These are phyloP conservation scores for Argopecten irradians DNA, from an alignment of 1,140 invertebrate species.

Conservation along the genomic window DNA sequence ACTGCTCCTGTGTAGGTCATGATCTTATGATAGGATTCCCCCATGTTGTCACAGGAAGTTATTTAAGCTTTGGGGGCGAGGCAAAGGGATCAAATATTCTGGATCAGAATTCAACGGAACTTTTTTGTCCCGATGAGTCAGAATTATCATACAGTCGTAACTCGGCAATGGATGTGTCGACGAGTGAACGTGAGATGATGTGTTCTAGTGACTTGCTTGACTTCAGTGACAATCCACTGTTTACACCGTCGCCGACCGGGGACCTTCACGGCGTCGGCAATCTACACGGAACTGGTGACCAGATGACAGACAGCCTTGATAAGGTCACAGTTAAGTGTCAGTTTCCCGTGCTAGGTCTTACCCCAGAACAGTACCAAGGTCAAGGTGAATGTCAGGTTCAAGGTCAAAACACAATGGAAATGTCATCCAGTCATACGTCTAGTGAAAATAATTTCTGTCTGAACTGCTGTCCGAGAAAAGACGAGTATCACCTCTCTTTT, in stretches of 20 bases:
- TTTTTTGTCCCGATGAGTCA: constrained; percentile 66
- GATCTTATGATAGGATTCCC: constrained; percentile 61
- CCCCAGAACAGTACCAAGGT: constrained; percentile 32
- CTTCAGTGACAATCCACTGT: constrained; percentile 70
- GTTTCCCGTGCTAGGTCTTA: neutral
- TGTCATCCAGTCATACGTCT: constrained; percentile 58
- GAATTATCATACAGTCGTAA: constrained; percentile 68
- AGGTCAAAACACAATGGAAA: constrained; percentile 45
- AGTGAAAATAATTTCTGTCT: constrained; percentile 62
- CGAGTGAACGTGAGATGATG: constrained; percentile 73
- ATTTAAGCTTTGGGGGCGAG: constrained; percentile 62
- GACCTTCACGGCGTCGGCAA: constrained; percentile 43
- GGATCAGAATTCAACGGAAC: constrained; percentile 28
- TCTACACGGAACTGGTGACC: constrained; percentile 35
- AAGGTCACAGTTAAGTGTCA: constrained; percentile 40
- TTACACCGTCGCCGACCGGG: constrained; percentile 66
- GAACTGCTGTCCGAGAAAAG: constrained; percentile 68
- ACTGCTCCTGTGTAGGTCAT: constrained; percentile 32
- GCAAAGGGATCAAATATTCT: constrained; percentile 51
- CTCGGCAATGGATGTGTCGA: constrained; percentile 70
- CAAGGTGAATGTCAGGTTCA: no score
- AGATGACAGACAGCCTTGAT: constrained; percentile 66
- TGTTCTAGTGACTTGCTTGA: constrained; percentile 73
- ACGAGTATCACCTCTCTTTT: constrained; percentile 72
- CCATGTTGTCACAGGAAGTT: constrained; percentile 69